These are phyloP conservation scores for Cryptus armator DNA, from an alignment of 2,888 invertebrate genomes.

Conservation along the genomic window DNA sequence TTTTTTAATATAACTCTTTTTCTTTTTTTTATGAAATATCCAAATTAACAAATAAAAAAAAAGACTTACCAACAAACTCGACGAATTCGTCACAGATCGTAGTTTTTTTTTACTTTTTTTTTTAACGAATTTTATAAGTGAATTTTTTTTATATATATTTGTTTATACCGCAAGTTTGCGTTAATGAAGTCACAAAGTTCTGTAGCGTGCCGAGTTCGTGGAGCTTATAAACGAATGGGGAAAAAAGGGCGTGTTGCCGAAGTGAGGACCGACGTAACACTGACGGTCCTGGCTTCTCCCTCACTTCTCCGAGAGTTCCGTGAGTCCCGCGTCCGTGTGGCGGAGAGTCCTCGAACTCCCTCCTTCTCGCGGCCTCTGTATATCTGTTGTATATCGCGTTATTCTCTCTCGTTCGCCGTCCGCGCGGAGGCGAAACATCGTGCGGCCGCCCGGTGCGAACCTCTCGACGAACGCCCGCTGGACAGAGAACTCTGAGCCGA, in stretches of 20 bases:
- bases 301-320: constrained; percentile 55
- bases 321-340: constrained; percentile 64
- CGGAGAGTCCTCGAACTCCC: constrained; percentile 69
- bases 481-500: constrained; percentile 48
- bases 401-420: constrained; percentile 31
- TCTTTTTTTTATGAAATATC: neutral
- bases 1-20: neutral
- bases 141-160: neutral
- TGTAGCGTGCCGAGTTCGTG: neutral
- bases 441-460: constrained; percentile 31
- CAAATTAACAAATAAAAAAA: neutral
- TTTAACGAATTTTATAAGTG: neutral
- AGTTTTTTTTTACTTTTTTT: neutral
- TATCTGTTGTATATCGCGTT: constrained; percentile 20
- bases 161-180: neutral
- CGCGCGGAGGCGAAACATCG: constrained; percentile 49
- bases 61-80: constrained; percentile 40
- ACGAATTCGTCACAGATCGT: constrained; percentile 21
- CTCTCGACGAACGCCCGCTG: constrained; percentile 26
- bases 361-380: constrained; percentile 60
- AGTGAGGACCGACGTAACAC: constrained; percentile 79
- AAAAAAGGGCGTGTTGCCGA: constrained; percentile 75
- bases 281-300: constrained; percentile 76
- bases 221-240: neutral
- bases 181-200: neutral